phyloP scores from a whole-genome alignment of 2,113 vertebrate genomes.

The Rissa tridactyla region DNA sequence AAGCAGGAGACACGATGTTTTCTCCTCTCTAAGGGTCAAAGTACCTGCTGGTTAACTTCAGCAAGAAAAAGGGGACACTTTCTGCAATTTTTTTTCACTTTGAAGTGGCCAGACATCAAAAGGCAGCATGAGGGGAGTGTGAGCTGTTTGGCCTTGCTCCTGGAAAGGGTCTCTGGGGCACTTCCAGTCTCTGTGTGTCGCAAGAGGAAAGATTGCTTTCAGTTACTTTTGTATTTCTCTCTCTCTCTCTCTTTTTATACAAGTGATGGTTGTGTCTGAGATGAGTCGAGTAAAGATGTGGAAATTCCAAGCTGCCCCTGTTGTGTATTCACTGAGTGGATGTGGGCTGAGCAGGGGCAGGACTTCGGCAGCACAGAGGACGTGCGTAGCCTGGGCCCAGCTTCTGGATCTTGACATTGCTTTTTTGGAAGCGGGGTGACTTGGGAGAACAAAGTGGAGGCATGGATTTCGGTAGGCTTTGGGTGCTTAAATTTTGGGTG shows the following conservation, averaged over 20 bases:
- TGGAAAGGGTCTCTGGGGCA: neutral
- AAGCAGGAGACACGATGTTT: neutral
- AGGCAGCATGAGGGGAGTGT: neutral
- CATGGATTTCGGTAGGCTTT: neutral
- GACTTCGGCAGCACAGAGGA: neutral
- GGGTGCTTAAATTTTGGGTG: neutral
- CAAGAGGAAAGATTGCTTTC: neutral
- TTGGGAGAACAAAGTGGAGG: neutral
- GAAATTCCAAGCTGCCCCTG: neutral
- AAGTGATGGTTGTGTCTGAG: neutral
- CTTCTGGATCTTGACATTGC: neutral
- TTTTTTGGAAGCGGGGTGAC: neutral
- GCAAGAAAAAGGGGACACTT: neutral
- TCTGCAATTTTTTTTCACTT: neutral
- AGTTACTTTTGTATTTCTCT: conserved; percentile 5
- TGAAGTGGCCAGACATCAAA: neutral
- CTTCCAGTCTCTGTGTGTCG: neutral
- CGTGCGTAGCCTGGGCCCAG: neutral
- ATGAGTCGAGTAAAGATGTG: conserved; percentile 14
- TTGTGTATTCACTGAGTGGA: neutral
- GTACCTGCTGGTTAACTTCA: neutral
- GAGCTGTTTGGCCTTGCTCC: neutral
- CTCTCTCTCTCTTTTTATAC: neutral
- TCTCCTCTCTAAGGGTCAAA: neutral
- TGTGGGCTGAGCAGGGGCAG: neutral